Percentiles rank a stretch among this genome's conserved stretches.
phyloP scores from a whole-genome alignment of 2,888 invertebrate species.

The Agrochola litura region DNA sequence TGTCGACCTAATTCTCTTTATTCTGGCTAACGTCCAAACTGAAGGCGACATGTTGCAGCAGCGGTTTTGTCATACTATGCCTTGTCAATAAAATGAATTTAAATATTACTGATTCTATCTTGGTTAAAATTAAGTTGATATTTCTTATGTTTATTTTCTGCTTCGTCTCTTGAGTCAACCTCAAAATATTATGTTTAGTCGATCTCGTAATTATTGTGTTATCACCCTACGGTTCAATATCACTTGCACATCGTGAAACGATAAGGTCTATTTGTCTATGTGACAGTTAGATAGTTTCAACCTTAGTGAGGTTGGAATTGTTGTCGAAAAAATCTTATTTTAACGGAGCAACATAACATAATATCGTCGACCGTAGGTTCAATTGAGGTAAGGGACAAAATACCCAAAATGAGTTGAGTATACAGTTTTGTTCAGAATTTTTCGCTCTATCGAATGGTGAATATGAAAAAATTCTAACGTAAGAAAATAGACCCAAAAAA shows the following conservation, averaged over 20 bases:
- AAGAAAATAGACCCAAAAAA: no score
- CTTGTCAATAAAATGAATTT: conserved; percentile 73
- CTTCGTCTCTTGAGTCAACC: not conserved
- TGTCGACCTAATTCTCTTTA: conserved; percentile 79
- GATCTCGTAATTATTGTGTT: not conserved
- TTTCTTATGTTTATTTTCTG: not conserved
- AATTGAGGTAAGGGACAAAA: no score
- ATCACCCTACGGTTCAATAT: not conserved
- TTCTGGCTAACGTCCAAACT: conserved; percentile 83
- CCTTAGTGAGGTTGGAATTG: not conserved
- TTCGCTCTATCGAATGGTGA: no score
- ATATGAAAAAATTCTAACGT: no score
- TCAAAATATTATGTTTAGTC: not conserved
- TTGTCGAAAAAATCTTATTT: not conserved
- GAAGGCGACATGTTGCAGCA: conserved; percentile 73
- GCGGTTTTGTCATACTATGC: conserved; percentile 74
- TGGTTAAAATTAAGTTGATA: not conserved
- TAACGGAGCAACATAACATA: not conserved
- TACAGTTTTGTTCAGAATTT: no score
- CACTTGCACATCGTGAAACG: not conserved
- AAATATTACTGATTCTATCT: conserved; percentile 4
- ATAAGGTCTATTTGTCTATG: no score
- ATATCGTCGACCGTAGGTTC: no score
- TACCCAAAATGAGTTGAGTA: no score
- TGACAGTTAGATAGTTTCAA: not conserved